These are phyloP conservation scores for Ahaetulla prasina DNA, from an alignment of 2,113 vertebrate genomes.

Conservation along the genomic window DNA sequence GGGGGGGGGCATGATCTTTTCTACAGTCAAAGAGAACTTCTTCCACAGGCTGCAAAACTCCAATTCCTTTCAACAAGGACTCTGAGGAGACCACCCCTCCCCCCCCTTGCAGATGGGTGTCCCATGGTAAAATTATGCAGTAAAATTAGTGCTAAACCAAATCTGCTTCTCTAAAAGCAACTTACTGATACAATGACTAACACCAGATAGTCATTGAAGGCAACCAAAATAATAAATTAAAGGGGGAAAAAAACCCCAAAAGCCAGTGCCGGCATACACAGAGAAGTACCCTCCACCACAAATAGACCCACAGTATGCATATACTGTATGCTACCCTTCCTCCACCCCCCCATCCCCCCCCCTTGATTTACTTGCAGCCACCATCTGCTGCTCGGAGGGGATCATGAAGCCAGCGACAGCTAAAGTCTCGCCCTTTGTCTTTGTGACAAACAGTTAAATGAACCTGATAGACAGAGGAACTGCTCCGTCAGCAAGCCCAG, in stretches of 20 bases:
- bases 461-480: neutral
- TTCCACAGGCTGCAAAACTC: neutral
- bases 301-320: neutral
- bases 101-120: neutral
- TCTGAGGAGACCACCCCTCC: neutral
- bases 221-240: neutral
- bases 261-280: too few species aligned
- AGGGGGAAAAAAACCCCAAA: too few species aligned
- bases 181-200: neutral
- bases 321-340: neutral
- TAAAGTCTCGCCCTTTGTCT: neutral
- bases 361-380: conserved; percentile 1
- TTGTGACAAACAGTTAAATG: conserved; percentile 1
- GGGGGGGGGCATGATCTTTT: neutral
- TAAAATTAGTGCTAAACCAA: too few species aligned
- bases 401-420: neutral
- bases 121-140: neutral
- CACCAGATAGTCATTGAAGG: neutral
- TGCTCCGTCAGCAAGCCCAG: neutral
- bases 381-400: neutral
- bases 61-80: neutral
- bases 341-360: neutral
- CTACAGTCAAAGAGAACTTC: neutral
- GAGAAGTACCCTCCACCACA: neutral
- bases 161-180: neutral